These are phyloP conservation scores for Diabrotica balteata DNA, from an alignment of 2,888 invertebrate species.

Conservation along the genomic window DNA sequence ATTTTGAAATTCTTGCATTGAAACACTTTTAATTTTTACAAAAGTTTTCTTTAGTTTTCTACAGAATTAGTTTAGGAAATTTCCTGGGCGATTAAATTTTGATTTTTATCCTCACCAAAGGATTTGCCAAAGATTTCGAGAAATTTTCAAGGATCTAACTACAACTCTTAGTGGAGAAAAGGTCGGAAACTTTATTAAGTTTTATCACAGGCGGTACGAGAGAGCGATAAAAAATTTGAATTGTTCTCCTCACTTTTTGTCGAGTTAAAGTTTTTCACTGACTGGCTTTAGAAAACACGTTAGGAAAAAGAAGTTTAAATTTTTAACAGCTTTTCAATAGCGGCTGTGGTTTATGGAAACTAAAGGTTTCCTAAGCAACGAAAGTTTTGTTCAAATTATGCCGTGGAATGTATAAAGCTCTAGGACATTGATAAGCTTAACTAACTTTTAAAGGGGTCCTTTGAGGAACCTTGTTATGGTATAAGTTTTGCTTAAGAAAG, in stretches of 20 bases:
- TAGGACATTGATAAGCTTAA: no score
- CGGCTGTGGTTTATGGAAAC: background rate
- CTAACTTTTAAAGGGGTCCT: no score
- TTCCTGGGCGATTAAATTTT: background rate
- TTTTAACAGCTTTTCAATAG: slow-evolving; percentile 14
- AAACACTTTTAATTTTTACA: slow-evolving; percentile 2
- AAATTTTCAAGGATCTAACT: slow-evolving; percentile 14
- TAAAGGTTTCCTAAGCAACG: no score
- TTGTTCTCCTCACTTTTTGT: slow-evolving; percentile 5
- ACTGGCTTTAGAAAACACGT: background rate
- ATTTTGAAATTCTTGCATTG: background rate
- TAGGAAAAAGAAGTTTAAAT: slow-evolving; percentile 9
- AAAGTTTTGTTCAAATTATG: no score
- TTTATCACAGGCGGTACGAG: slow-evolving; percentile 6
- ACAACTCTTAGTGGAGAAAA: background rate
- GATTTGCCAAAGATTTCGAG: background rate
- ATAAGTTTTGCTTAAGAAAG: no score
- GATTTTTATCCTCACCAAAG: no score
- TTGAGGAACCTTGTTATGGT: no score
- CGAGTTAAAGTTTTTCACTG: slow-evolving; percentile 7
- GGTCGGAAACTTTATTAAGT: slow-evolving; percentile 11
- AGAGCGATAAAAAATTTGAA: slow-evolving; percentile 11
- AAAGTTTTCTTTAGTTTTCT: background rate
- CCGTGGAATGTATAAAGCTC: no score
- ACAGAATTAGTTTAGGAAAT: no score